Conservation (phyloP, 2,113 vertebrate species). For the Colistium nudipinnis region DNA sequence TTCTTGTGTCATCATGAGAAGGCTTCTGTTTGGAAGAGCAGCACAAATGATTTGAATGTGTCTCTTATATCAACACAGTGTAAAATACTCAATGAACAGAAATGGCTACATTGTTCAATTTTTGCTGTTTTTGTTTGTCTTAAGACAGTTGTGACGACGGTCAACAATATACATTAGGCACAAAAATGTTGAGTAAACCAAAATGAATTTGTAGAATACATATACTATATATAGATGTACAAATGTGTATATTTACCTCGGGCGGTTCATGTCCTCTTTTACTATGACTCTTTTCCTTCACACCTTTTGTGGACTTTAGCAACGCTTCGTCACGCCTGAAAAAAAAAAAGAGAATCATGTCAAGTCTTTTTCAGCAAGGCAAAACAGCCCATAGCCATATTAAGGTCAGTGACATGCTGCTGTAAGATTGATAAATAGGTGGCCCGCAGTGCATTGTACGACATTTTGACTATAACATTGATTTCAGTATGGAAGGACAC, state of each 20-base stretch:
- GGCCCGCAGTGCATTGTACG: not conserved
- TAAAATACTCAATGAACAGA: not conserved
- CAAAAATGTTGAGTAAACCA: not conserved
- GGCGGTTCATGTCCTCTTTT: slow-evolving; percentile 28
- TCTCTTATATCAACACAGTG: not conserved
- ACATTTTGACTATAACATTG: not conserved
- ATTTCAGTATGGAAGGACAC: not conserved
- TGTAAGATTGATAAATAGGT: not conserved
- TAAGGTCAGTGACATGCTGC: not conserved
- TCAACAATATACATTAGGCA: not conserved
- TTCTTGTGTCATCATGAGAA: slow-evolving; percentile 14
- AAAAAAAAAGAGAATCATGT: slow-evolving; percentile 33
- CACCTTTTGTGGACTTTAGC: slow-evolving; percentile 5
- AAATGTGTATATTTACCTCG: slow-evolving; percentile 47
- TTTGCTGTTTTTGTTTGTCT: not conserved
- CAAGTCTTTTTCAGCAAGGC: not conserved
- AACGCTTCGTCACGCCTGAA: slow-evolving; percentile 36
- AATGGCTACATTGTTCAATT: not conserved
- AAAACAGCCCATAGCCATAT: slow-evolving; percentile 1
- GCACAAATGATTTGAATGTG: not conserved
- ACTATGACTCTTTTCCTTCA: slow-evolving; percentile 6
- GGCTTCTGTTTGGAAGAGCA: slow-evolving; percentile 26
- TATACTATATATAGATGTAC: not conserved
- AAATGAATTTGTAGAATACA: not conserved
- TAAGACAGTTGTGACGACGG: not conserved